Evolutionary conservation across 2,797 vertebrate species (phyloP).

Genomic region (Onychomys torridus): DNA sequence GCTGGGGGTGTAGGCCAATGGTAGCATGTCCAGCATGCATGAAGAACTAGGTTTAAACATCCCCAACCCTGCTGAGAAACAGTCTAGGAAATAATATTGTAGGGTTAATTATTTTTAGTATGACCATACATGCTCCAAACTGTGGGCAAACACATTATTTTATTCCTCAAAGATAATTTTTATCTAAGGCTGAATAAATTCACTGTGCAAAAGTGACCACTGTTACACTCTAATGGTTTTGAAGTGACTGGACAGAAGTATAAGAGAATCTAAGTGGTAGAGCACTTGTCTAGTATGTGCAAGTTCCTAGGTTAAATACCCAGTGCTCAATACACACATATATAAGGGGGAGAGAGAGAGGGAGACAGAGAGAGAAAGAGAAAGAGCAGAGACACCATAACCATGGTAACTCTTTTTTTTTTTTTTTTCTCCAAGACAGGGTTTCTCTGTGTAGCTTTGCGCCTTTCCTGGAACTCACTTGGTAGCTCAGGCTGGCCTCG

Average conservation of each 20-base stretch:
- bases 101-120: constrained; percentile 41
- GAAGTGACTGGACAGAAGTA: neutral
- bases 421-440: no score
- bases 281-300: neutral
- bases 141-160: constrained; percentile 7
- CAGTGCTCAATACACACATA: neutral
- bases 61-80: neutral
- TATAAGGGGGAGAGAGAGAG: neutral
- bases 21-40: neutral
- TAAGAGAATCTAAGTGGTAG: neutral
- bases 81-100: constrained; percentile 32
- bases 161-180: neutral
- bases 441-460: no score
- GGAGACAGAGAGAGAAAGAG: no score
- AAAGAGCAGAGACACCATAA: neutral
- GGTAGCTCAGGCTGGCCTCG: no score
- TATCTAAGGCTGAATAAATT: neutral
- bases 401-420: no score
- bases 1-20: neutral
- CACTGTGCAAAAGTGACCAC: neutral
- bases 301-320: neutral
- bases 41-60: neutral
- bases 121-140: constrained; percentile 5
- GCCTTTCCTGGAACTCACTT: no score
- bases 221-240: neutral